Percentiles rank a stretch among this genome's conserved stretches.
These are phyloP conservation scores for Cyrtorhinus lividipennis DNA, from an alignment of 1,140 invertebrate genomes.

Conservation along the genomic window DNA sequence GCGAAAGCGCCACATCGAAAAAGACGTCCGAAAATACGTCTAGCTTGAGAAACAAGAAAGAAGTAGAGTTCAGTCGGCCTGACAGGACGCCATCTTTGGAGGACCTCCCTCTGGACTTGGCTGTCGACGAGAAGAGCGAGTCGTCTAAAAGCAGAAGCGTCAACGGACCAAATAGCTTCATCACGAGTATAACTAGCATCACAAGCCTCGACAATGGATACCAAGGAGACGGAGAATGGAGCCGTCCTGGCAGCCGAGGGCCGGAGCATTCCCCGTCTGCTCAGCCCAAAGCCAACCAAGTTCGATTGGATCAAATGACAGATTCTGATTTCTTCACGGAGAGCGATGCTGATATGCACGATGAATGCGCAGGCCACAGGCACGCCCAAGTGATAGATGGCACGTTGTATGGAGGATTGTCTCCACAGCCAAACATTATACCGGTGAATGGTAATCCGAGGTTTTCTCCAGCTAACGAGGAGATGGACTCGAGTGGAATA, in stretches of 20 bases:
- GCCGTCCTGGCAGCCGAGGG: slow-evolving; percentile 47
- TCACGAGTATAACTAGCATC: slow-evolving; percentile 69
- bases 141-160: slow-evolving; percentile 24
- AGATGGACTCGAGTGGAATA: slow-evolving; percentile 73
- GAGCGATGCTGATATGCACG: slow-evolving; percentile 64
- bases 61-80: slow-evolving; percentile 27
- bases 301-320: slow-evolving; percentile 55
- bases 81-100: slow-evolving; percentile 67
- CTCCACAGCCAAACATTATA: background rate
- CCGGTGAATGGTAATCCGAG: slow-evolving; percentile 29
- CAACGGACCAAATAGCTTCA: slow-evolving; percentile 48
- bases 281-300: slow-evolving; percentile 21
- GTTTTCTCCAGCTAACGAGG: slow-evolving; percentile 39
- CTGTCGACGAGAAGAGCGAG: slow-evolving; percentile 38
- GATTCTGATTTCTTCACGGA: slow-evolving; percentile 81
- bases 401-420: slow-evolving; percentile 52
- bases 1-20: slow-evolving; percentile 20
- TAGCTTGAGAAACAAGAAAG: slow-evolving; percentile 18
- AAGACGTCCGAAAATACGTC: slow-evolving; percentile 16
- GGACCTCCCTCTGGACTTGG: slow-evolving; percentile 60
- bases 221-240: slow-evolving; percentile 66
- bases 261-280: slow-evolving; percentile 26
- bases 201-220: slow-evolving; percentile 73
- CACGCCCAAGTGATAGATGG: slow-evolving; percentile 67
- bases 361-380: slow-evolving; percentile 48